Conservation (phyloP, 2,113 vertebrate species). For the Chionodraco myersi region DNA sequence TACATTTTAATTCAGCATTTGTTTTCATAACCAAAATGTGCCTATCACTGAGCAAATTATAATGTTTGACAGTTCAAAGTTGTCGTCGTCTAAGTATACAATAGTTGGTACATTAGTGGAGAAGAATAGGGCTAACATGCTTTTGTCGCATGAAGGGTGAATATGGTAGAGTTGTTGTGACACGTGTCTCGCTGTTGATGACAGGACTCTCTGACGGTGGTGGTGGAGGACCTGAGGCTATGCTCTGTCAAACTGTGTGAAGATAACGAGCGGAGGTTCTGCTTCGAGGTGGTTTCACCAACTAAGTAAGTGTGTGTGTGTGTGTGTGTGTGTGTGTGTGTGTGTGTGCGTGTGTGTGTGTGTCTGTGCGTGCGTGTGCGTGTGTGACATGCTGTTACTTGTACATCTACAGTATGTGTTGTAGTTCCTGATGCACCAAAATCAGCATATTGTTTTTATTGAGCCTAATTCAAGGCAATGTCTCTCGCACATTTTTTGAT, state of each 20-base stretch:
- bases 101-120: background rate
- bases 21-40: background rate
- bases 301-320: slow-evolving; percentile 89
- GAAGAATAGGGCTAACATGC: background rate
- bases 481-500: no score
- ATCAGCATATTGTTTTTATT: no score
- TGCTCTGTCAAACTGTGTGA: slow-evolving; percentile 98
- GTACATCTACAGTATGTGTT: no score
- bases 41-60: no score
- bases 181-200: background rate
- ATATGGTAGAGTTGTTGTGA: background rate
- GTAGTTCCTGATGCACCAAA: no score
- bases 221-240: slow-evolving; percentile 94
- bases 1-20: slow-evolving; percentile 60
- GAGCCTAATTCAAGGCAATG: no score
- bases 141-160: background rate
- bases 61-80: no score
- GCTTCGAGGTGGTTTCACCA: slow-evolving; percentile 98
- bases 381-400: no score
- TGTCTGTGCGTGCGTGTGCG: slow-evolving; percentile 15
- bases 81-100: background rate
- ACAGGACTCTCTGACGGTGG: slow-evolving; percentile 95
- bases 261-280: slow-evolving; percentile 96
- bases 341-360: slow-evolving; percentile 41
- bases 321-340: slow-evolving; percentile 42